Percentiles rank a stretch among this genome's conserved stretches.
phyloP scores from a whole-genome alignment of 2,888 invertebrate genomes.

The Papilio gigon region DNA sequence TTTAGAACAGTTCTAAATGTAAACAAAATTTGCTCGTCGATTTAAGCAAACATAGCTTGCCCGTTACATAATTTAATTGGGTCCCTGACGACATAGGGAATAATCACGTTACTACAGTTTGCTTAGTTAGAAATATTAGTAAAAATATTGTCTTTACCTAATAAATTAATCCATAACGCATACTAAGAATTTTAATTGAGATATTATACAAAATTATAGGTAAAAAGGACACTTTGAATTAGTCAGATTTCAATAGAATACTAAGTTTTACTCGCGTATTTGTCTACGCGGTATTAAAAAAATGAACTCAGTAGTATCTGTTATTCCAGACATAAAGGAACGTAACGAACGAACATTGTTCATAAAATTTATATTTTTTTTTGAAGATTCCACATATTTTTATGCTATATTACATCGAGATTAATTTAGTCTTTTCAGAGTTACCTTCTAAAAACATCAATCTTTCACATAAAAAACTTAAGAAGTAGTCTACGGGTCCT shows the following conservation, averaged over 20 bases:
- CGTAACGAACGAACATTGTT: no score
- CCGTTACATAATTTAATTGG: conserved; percentile 11
- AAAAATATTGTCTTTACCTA: background rate
- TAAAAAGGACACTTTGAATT: background rate
- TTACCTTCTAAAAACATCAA: no score
- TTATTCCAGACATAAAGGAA: no score
- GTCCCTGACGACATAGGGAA: background rate
- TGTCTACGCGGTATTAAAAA: no score
- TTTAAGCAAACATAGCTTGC: conserved; percentile 16
- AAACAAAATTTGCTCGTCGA: background rate
- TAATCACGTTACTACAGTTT: background rate
- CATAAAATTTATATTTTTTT: no score
- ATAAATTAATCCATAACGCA: background rate
- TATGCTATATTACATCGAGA: no score
- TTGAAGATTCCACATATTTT: no score
- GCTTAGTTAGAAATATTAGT: background rate
- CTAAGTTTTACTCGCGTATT: no score
- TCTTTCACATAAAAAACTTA: no score
- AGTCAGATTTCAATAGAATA: background rate
- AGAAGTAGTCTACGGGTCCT: no score
- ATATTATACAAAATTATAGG: background rate
- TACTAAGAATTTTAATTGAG: background rate
- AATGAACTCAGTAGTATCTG: no score
- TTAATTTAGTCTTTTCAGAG: no score
- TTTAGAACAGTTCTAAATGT: background rate